phyloP scores from a whole-genome alignment of 2,888 invertebrate species.

The Caenorhabditis sp. region DNA sequence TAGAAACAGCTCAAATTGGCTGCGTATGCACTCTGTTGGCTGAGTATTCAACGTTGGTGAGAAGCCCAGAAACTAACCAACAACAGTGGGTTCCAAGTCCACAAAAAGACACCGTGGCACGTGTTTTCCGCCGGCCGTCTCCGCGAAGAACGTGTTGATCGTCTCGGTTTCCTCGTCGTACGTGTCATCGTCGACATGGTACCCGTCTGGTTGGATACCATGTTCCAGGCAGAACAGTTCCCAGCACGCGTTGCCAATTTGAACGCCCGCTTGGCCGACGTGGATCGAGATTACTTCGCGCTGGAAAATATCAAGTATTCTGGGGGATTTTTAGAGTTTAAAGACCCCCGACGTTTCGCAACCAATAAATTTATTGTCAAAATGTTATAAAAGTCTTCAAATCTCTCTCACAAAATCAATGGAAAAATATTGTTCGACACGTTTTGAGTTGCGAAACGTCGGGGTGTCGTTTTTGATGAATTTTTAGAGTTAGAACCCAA shows the following conservation, averaged over 20 bases:
- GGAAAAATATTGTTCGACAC: no score
- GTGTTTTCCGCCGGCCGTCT: slow-evolving; percentile 89
- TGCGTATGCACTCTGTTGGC: no score
- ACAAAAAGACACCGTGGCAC: slow-evolving; percentile 74
- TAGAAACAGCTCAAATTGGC: no score
- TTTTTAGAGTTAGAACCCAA: no score
- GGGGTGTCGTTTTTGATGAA: no score
- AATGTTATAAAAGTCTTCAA: no score
- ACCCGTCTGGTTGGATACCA: slow-evolving; percentile 85
- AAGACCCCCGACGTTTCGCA: no score
- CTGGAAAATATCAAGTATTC: slow-evolving; percentile 37
- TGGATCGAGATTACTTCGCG: slow-evolving; percentile 73
- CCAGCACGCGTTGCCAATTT: slow-evolving; percentile 85
- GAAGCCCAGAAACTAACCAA: slow-evolving; percentile 67
- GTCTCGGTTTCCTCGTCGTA: slow-evolving; percentile 88
- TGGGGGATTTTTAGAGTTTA: no score
- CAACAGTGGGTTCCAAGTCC: slow-evolving; percentile 79
- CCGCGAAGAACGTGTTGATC: slow-evolving; percentile 90
- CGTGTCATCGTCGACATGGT: slow-evolving; percentile 67
- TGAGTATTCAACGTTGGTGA: background rate
- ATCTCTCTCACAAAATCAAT: no score
- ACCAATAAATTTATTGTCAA: no score
- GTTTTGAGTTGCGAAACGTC: no score
- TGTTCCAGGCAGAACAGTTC: slow-evolving; percentile 86
- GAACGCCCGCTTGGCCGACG: slow-evolving; percentile 74